These are phyloP conservation scores for Noctua pronuba DNA, from an alignment of 2,888 invertebrate species.

Conservation along the genomic window DNA sequence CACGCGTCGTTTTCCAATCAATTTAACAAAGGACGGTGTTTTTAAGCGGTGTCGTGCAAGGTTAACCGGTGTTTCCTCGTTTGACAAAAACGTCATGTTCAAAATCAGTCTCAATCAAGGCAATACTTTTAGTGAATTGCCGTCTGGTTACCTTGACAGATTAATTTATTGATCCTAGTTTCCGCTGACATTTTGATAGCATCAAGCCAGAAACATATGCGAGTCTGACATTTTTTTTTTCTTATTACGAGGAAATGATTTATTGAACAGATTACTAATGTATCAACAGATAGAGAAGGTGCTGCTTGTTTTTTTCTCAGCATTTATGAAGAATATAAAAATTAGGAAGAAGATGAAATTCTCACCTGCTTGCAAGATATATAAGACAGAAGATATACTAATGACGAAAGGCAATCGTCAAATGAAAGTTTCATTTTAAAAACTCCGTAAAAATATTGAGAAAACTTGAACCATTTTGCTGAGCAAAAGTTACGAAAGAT, in stretches of 20 bases:
- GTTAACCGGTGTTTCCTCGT: conserved; percentile 69
- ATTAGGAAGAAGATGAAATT: not conserved
- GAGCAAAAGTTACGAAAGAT: conserved; percentile 85
- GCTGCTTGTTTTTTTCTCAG: not conserved
- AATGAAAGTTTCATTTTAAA: conserved; percentile 53
- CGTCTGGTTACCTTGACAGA: conserved; percentile 59
- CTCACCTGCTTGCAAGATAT: not conserved
- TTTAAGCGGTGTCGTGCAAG: conserved; percentile 69
- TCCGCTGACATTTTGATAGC: conserved; percentile 55
- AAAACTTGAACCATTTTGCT: conserved; percentile 75
- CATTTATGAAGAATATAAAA: not conserved
- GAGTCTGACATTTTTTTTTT: not conserved
- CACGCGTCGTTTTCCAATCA: conserved; percentile 56
- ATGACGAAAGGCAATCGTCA: conserved; percentile 28
- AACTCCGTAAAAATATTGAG: conserved; percentile 67
- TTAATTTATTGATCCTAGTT: conserved; percentile 47
- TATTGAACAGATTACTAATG: conserved; percentile 10
- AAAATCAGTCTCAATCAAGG: conserved; percentile 47
- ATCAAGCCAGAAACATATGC: conserved; percentile 30
- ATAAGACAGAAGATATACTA: conserved; percentile 7
- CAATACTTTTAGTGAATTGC: conserved; percentile 52
- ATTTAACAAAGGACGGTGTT: conserved; percentile 67
- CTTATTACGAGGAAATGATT: conserved; percentile 3
- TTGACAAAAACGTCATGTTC: conserved; percentile 66
- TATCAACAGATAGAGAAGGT: not conserved